These are phyloP conservation scores for Trachemys scripta DNA, from an alignment of 2,113 vertebrate species.

Conservation along the genomic window DNA sequence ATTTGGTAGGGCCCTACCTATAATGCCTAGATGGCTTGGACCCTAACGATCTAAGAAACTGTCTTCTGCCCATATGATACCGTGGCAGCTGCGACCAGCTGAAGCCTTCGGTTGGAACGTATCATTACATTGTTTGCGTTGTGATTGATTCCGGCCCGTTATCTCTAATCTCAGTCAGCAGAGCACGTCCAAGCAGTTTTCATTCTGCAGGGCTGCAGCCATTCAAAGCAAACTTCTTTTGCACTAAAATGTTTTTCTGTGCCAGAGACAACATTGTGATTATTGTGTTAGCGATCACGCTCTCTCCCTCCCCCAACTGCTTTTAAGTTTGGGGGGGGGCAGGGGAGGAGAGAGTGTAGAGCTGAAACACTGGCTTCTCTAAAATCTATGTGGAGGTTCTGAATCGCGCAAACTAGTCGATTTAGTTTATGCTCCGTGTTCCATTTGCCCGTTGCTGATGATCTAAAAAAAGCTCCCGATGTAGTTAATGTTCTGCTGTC, in stretches of 20 bases:
- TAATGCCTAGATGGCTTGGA: too few relatives aligned
- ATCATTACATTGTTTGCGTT: background rate
- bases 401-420: background rate
- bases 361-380: conserved; percentile 49
- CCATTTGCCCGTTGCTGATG: conserved; percentile 32
- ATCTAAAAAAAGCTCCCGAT: background rate
- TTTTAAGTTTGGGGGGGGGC: background rate
- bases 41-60: background rate
- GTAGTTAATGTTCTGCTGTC: background rate
- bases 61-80: background rate
- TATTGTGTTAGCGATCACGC: background rate
- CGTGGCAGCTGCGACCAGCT: background rate
- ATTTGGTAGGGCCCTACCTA: too few relatives aligned
- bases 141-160: background rate
- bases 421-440: conserved; percentile 4
- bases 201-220: background rate
- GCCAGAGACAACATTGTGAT: background rate
- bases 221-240: background rate
- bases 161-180: background rate
- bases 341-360: conserved; percentile 40
- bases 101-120: background rate
- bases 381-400: conserved; percentile 32
- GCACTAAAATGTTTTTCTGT: background rate
- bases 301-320: conserved; percentile 6
- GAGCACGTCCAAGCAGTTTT: background rate